These are phyloP conservation scores for Gonatopus flavifemur DNA, from an alignment of 1,140 invertebrate species.

Conservation along the genomic window DNA sequence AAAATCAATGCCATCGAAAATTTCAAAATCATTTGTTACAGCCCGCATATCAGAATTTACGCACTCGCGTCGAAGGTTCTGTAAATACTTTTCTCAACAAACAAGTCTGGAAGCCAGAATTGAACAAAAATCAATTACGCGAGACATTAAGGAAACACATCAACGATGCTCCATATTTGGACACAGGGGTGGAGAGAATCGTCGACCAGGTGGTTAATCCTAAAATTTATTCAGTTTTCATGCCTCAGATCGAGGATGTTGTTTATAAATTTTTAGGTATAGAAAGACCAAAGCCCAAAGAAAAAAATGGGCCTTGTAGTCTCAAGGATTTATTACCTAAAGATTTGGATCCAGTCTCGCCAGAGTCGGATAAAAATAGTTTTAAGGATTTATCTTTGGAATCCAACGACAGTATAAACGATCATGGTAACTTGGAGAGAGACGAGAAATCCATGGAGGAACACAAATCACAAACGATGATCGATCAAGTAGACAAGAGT, in stretches of 20 bases:
- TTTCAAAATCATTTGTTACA: too few species aligned
- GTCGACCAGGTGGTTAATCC: slow-evolving; percentile 95
- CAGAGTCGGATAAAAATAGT: slow-evolving; percentile 68
- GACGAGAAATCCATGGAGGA: slow-evolving; percentile 12
- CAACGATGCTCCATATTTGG: slow-evolving; percentile 64
- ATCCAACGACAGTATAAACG: slow-evolving; percentile 26
- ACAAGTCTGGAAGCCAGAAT: slow-evolving; percentile 81
- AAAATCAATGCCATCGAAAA: too few species aligned
- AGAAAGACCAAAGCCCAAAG: slow-evolving; percentile 60
- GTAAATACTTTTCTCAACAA: slow-evolving; percentile 79
- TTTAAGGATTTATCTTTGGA: slow-evolving; percentile 49
- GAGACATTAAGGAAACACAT: slow-evolving; percentile 88
- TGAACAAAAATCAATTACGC: slow-evolving; percentile 90
- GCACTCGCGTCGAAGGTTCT: slow-evolving; percentile 84
- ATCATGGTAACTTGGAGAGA: slow-evolving; percentile 21
- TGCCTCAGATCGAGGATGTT: slow-evolving; percentile 87
- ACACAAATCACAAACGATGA: slow-evolving; percentile 3
- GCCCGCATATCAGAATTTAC: slow-evolving; percentile 92
- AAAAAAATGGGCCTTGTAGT: slow-evolving; percentile 54
- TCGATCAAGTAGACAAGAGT: slow-evolving; percentile 13
- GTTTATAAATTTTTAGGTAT: slow-evolving; percentile 87
- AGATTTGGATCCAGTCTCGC: slow-evolving; percentile 77
- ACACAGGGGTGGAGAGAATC: slow-evolving; percentile 84
- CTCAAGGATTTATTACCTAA: slow-evolving; percentile 68
- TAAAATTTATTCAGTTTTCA: slow-evolving; percentile 83